Evolutionary conservation across 1,140 invertebrate species (phyloP), one percentile per base, ranked within the genome.

Genomic region (Xylocopa sonorina): DNA sequence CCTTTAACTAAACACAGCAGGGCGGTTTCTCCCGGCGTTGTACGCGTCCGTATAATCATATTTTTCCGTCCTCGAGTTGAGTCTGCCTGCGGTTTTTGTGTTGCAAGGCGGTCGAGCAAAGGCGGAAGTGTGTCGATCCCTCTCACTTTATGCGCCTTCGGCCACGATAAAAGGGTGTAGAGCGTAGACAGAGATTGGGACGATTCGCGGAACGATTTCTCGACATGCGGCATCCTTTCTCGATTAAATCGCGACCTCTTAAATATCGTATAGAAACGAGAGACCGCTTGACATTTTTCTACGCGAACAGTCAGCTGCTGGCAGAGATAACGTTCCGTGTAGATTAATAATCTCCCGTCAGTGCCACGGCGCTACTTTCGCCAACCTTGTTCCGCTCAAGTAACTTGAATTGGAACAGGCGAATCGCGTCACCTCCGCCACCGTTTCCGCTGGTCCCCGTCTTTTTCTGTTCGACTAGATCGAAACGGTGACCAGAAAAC

Each of bases 381-480:
- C 68, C 76, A 83, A 83, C 38, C 69, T 83, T 84, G 69, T 84
- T 83, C 69, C 29, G 29, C 32, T 48, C n/a, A 16, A 62, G 18
- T n/a, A 57, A 74, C 67, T 57, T 29, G 18, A 41, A 21, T 32
- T 51, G 34, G 43, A 41, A 24, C 51, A 43, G 6, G 1, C 29
- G 55, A 18, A 18, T 27, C 24, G n/a, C n/a, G n/a, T n/a, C n/a
- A n/a, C n/a, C n/a, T n/a, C n/a, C n/a, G n/a, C 38, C 38, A 38
- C 38, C 38, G 38, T 38, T 38, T 38, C 38, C 38, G 9, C 38
- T 38, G 38, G 14, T 7, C 14, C 53, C 21, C 21, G 48, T 18
- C 48, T n/a, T n/a, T n/a, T n/a, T n/a, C n/a, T n/a, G 12, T 55
- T 27, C 24, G 38, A 38, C 9, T 38, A 38, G 38, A 5, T 29